Base-by-base conservation (phyloP, 1,140 invertebrate genomes). In the Sarcophaga peregrina region DNA sequence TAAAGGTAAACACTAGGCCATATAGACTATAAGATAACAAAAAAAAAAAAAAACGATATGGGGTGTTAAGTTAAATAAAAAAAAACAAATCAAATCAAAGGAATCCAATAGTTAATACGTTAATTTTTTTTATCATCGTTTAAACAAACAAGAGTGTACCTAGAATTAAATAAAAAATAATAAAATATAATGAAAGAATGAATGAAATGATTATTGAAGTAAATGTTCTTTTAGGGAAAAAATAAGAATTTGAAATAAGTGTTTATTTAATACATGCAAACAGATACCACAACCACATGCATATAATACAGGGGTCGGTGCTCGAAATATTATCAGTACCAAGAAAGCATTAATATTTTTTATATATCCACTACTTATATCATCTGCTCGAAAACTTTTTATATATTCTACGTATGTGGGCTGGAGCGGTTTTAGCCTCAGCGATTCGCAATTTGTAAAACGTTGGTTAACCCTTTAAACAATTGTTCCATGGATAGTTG, bases 141-240 rank as follows among this genome's bases (percentile, higher is more conserved):
- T 58, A 58, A 58, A 58, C n/a, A 58, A 58, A 58, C 54, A 58
- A 58, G 54, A 58, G 54, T 58, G 54, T 58, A 58, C 54, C 54
- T 58, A n/a, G 4, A 4, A 4, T 37, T 37, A 2, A 37, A 37
- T 37, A 37, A 37, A 37, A 37, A 37, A 37, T 2, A 37, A 37
- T 58, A 58, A 58, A 58, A 58, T n/a, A 37, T 37, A 37, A 37
- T 37, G 25, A 37, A 37, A 37, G 25, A 37, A 37, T 37, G n/a
- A n/a, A 58, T 58, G 54, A 58, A 58, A 58, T 58, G 54, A 58
- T 58, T n/a, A n/a, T n/a, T 58, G 54, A 58, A 58, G 15, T 58
- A 13, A n/a, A 58, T 13, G 54, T 58, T 13, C 10, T 58, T 58
- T n/a, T n/a, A 58, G 13, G 54, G 54, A n/a, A 58, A n/a, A 58